Conservation (phyloP, 2,888 invertebrate species). For the Hypsopygia costalis region DNA sequence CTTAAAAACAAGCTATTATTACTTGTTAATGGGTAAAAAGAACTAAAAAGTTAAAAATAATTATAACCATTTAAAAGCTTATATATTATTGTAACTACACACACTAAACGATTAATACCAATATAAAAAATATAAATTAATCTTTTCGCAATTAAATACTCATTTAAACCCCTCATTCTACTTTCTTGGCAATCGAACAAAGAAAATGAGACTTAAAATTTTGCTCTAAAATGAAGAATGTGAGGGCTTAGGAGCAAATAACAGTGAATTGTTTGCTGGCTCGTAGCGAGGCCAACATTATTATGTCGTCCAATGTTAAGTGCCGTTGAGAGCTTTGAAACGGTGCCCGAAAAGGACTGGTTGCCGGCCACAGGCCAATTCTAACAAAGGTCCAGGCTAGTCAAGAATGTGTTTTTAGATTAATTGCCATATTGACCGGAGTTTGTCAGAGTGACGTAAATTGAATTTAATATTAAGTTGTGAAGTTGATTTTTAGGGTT, state of each 20-base stretch:
- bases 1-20: too few relatives aligned
- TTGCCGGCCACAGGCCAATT: constrained; percentile 7
- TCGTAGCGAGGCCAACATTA: background rate
- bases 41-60: too few relatives aligned
- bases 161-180: background rate
- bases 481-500: too few relatives aligned
- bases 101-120: too few relatives aligned
- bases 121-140: too few relatives aligned
- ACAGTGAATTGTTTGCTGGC: background rate
- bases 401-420: background rate
- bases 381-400: background rate
- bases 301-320: background rate
- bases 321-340: background rate
- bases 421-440: too few relatives aligned
- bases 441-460: too few relatives aligned
- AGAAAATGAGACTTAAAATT: background rate
- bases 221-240: background rate
- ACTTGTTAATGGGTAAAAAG: too few relatives aligned
- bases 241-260: background rate
- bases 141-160: background rate
- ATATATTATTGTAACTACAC: too few relatives aligned
- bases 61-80: too few relatives aligned
- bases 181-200: background rate
- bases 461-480: too few relatives aligned
- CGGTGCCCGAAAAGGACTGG: background rate